Evolutionary conservation across 1,140 invertebrate species (phyloP).

Genomic region (Drosophila rhopaloa): DNA sequence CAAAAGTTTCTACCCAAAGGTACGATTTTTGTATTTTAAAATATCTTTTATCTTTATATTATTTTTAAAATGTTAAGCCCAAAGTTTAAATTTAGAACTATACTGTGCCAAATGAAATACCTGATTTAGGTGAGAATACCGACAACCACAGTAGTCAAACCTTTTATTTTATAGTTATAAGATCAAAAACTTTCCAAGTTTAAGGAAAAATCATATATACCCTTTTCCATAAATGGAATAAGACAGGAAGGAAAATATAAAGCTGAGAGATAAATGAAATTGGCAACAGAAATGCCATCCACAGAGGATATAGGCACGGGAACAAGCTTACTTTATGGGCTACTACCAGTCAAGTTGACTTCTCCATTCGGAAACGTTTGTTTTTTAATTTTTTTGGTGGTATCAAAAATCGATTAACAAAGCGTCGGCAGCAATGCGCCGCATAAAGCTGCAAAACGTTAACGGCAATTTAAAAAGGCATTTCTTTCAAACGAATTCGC

Average conservation of each 20-base stretch:
- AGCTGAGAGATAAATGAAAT: constrained; percentile 80
- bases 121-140: too few species aligned
- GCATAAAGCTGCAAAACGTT: constrained; percentile 53
- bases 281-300: constrained; percentile 62
- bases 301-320: constrained; percentile 37
- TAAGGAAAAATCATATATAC: not conserved
- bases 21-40: not conserved
- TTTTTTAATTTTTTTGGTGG: constrained; percentile 47
- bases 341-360: constrained; percentile 54
- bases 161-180: too few species aligned
- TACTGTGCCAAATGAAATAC: too few species aligned
- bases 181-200: too few species aligned
- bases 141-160: too few species aligned
- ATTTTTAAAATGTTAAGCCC: too few species aligned
- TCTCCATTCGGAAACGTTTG: constrained; percentile 28
- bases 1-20: not conserved
- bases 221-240: constrained; percentile 10
- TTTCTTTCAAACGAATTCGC: constrained; percentile 52
- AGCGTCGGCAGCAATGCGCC: constrained; percentile 56
- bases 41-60: too few species aligned
- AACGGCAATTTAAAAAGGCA: constrained; percentile 69
- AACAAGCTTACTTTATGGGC: constrained; percentile 16
- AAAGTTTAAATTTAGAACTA: too few species aligned
- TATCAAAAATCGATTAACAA: constrained; percentile 82
- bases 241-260: constrained; percentile 53